phyloP scores from a whole-genome alignment of 2,113 vertebrate genomes.

The Natator depressus region DNA sequence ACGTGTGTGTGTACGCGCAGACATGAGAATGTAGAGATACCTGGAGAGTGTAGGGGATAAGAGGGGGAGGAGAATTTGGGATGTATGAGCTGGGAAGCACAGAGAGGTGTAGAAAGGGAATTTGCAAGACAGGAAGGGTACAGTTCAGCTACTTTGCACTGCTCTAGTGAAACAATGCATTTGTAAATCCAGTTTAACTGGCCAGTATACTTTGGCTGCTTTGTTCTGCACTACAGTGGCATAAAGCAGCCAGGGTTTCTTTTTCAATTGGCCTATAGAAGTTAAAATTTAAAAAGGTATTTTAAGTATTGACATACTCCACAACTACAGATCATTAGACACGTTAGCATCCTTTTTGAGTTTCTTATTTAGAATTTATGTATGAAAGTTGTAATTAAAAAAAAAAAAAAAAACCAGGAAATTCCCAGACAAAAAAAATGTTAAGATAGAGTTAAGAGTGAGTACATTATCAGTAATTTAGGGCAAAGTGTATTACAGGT shows the following conservation, averaged over 20 bases:
- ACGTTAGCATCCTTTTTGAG: background rate
- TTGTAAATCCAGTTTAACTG: background rate
- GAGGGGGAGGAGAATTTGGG: background rate
- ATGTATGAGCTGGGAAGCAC: background rate
- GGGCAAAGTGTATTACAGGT: background rate
- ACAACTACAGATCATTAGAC: constrained; percentile 56
- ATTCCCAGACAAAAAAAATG: background rate
- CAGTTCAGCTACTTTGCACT: constrained; percentile 9
- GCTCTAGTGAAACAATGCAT: constrained; percentile 23
- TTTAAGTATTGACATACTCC: constrained; percentile 16
- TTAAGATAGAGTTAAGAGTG: constrained; percentile 20
- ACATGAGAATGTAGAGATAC: background rate
- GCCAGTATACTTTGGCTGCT: background rate
- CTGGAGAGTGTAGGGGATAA: background rate
- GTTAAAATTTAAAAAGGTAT: constrained; percentile 56
- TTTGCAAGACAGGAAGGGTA: background rate
- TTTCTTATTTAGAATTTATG: background rate
- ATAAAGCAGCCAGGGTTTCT: constrained; percentile 60
- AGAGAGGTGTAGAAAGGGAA: background rate
- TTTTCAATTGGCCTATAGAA: constrained; percentile 58
- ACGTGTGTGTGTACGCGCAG: background rate
- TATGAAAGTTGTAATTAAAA: rapidly evolving
- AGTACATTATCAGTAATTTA: background rate
- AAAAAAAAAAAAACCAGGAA: background rate
- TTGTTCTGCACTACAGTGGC: constrained; percentile 62